A percentile compares a stretch with the other conserved stretches of the same genome.
phyloP scores from a whole-genome alignment of 2,888 invertebrate genomes.

The Phortica okadai region DNA sequence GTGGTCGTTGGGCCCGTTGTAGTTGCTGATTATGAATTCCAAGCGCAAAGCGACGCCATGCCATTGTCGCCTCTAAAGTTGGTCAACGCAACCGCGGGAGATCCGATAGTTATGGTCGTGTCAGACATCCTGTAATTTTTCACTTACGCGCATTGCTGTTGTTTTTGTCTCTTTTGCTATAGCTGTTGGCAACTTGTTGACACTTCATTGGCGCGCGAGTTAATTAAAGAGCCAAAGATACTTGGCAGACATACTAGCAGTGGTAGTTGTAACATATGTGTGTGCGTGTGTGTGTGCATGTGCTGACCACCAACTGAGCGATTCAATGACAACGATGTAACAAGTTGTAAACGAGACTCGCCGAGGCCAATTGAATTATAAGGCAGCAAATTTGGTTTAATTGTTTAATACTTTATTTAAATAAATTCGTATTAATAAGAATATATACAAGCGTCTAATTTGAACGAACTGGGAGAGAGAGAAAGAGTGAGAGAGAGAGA shows the following conservation, averaged over 20 bases:
- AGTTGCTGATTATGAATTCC: slow-evolving; percentile 67
- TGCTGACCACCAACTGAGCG: slow-evolving; percentile 49
- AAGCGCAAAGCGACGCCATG: slow-evolving; percentile 62
- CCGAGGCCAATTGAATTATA: not conserved
- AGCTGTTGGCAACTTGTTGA: slow-evolving; percentile 68
- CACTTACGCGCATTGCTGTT: slow-evolving; percentile 52
- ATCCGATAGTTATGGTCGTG: slow-evolving; percentile 65
- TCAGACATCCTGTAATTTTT: slow-evolving; percentile 67
- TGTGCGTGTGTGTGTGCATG: not conserved
- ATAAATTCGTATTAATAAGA: slow-evolving; percentile 19
- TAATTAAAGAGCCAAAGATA: slow-evolving; percentile 67
- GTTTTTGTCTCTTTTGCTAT: slow-evolving; percentile 37
- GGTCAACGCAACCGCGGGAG: slow-evolving; percentile 51
- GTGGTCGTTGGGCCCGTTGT: not conserved
- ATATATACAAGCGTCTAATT: slow-evolving; percentile 27
- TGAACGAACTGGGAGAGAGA: not conserved
- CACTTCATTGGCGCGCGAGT: slow-evolving; percentile 75
- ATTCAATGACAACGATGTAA: not conserved
- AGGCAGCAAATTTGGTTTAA: slow-evolving; percentile 11
- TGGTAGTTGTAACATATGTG: not conserved
- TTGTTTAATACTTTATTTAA: slow-evolving; percentile 33
- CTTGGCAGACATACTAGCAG: slow-evolving; percentile 30
- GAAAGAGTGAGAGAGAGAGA: not conserved
- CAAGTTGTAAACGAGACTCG: slow-evolving; percentile 1
- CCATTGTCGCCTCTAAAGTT: slow-evolving; percentile 59